These are phyloP conservation scores for Tubulanus polymorphus DNA, from an alignment of 2,888 invertebrate species.

Conservation along the genomic window DNA sequence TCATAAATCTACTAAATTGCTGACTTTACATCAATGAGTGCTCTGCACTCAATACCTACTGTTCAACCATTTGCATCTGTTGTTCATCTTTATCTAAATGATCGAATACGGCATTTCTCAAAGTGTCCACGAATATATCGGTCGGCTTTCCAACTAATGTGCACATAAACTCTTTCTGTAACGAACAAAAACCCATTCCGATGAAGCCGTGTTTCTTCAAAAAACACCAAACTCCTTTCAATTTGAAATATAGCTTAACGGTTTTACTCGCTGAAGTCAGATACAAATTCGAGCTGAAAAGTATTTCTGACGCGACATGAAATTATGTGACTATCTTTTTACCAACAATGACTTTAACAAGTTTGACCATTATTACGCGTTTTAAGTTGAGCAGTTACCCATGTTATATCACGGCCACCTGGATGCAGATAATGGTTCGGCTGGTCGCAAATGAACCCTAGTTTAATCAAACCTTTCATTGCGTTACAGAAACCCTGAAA, in stretches of 20 bases:
- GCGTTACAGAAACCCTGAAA: slow-evolving; percentile 78
- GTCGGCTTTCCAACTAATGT: slow-evolving; percentile 69
- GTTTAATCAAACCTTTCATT: slow-evolving; percentile 77
- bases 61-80: slow-evolving; percentile 69
- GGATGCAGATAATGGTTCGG: slow-evolving; percentile 88
- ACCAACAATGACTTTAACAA: too few relatives aligned
- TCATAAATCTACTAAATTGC: too few relatives aligned
- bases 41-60: slow-evolving; percentile 50
- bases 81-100: slow-evolving; percentile 62
- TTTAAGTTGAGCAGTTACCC: slow-evolving; percentile 63
- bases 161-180: slow-evolving; percentile 77
- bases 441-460: slow-evolving; percentile 82
- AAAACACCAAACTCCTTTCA: too few relatives aligned
- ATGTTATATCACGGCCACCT: slow-evolving; percentile 89
- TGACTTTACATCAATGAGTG: too few relatives aligned
- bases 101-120: slow-evolving; percentile 78
- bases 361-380: too few relatives aligned
- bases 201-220: too few relatives aligned
- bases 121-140: slow-evolving; percentile 88
- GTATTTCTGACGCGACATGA: too few relatives aligned
- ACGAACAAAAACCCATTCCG: slow-evolving; percentile 7
- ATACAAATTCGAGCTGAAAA: too few relatives aligned
- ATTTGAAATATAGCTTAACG: too few relatives aligned
- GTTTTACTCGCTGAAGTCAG: too few relatives aligned
- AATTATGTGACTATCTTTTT: too few relatives aligned